A percentile compares a stretch with the other conserved stretches of the same genome.
Conservation (phyloP, 2,113 vertebrate species). For the Notarius lentiginosus region DNA sequence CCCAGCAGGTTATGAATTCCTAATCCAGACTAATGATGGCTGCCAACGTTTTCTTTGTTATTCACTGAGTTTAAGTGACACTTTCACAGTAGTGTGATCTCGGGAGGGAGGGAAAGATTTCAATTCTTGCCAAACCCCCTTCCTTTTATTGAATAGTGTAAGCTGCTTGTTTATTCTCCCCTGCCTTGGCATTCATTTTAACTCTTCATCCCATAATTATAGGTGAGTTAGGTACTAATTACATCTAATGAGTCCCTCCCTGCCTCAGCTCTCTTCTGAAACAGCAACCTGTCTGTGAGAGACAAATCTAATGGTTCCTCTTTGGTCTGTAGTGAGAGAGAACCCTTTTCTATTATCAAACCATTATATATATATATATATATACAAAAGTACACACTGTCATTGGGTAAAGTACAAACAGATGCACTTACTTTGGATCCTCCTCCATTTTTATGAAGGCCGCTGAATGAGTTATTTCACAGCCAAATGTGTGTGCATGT, state of each 20-base stretch:
- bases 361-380: neutral
- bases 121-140: slow-evolving; percentile 6
- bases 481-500: neutral
- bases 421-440: neutral
- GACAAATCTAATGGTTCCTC: slow-evolving; percentile 20
- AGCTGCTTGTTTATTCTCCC: slow-evolving; percentile 41
- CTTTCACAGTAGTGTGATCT: neutral
- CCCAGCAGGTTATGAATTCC: neutral
- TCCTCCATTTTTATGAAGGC: neutral
- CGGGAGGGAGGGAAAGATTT: neutral
- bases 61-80: neutral
- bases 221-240: slow-evolving; percentile 54
- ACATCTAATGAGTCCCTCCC: slow-evolving; percentile 49
- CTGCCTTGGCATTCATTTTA: slow-evolving; percentile 50
- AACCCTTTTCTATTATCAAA: neutral
- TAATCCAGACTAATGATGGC: neutral
- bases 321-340: neutral
- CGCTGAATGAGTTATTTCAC: neutral
- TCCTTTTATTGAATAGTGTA: slow-evolving; percentile 24
- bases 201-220: slow-evolving; percentile 47
- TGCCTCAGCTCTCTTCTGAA: slow-evolving; percentile 25
- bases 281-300: slow-evolving; percentile 29
- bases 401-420: neutral
- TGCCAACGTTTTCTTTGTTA: slow-evolving; percentile 11
- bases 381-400: slow-evolving; percentile 4